Evolutionary conservation across 2,113 vertebrate genomes (phyloP).

Genomic region (Zosterops pallidus): DNA sequence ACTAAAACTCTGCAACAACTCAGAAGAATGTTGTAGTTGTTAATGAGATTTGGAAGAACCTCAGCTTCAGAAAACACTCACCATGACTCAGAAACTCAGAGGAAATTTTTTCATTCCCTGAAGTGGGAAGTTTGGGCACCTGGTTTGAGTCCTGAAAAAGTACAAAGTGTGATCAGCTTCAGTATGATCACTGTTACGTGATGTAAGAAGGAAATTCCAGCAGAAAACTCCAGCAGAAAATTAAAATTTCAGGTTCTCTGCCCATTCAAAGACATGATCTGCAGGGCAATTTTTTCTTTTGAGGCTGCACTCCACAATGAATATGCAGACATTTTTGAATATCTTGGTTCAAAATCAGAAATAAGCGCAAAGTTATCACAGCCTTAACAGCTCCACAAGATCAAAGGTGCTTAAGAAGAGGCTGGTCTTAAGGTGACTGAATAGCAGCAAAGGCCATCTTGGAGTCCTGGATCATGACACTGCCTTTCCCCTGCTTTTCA

Average conservation of each 20-base stretch:
- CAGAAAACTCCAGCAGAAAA: background rate
- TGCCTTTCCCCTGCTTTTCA: background rate
- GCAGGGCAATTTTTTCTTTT: background rate
- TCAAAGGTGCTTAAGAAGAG: background rate
- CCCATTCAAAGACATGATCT: background rate
- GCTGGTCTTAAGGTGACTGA: background rate
- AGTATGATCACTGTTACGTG: background rate
- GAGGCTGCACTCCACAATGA: background rate
- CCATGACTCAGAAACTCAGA: background rate
- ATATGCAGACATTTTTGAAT: background rate
- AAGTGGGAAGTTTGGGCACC: background rate
- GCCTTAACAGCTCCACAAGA: background rate
- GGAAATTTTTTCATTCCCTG: background rate
- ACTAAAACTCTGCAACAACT: background rate
- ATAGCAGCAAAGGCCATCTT: background rate
- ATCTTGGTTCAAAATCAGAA: background rate
- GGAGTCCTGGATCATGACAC: background rate
- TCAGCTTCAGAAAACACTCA: background rate
- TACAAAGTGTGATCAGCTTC: background rate
- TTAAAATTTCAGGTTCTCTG: background rate
- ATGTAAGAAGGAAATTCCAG: background rate
- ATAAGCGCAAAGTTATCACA: rapidly evolving
- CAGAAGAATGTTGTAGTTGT: background rate
- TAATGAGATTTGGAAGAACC: background rate
- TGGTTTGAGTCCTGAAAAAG: background rate